Base-by-base conservation (phyloP, 2,797 vertebrate species). In the Ceryle rudis region DNA sequence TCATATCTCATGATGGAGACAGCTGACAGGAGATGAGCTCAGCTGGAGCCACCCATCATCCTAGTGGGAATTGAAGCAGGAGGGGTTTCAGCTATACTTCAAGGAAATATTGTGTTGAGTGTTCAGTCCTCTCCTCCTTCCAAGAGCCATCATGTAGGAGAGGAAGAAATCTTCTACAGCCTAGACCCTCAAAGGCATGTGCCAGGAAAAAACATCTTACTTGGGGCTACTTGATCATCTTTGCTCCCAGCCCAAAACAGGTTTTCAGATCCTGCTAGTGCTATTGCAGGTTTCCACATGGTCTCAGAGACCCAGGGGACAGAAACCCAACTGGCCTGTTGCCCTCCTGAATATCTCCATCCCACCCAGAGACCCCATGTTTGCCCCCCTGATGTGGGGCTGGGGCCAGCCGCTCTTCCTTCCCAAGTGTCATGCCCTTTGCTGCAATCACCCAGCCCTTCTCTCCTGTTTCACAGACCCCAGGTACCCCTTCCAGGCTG, bases 401-500 rank as follows among this genome's bases (percentile, higher is more conserved):
- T 10, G 31, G 35, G 28, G 9, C 29, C 4, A 2, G 9, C 42
- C 35, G 41, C 5, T 39, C 1, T 37, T 73, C 60, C n/a, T 69
- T 73, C 55, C 55, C 44, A 49, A 52, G 66, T 2, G 2, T 39
- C 1, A 0, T 46, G 65, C 22, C 47, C 28, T 15, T 46, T 41
- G 16, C 69, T 81, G 28, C 55, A 28, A 8, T 20, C 41, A 17
- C 33, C 60, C 65, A 71, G 22, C 41, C 31, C n/a, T 54, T 31
- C 66, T 28, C 64, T 85, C 31, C 52, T 31, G 28, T 31, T 31
- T 54, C 95, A 98, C 98, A 96, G 98, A 98, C 87, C 97, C 95
- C 93, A 98, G 95, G 28, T 51, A 26, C 26, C 49, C 49, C 49
- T 51, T 28, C 26, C 49, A 51, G 49, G 14, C 49, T 51, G 49